Evolutionary conservation across 2,888 invertebrate species (phyloP).

Genomic region (Cephus rjabovi): DNA sequence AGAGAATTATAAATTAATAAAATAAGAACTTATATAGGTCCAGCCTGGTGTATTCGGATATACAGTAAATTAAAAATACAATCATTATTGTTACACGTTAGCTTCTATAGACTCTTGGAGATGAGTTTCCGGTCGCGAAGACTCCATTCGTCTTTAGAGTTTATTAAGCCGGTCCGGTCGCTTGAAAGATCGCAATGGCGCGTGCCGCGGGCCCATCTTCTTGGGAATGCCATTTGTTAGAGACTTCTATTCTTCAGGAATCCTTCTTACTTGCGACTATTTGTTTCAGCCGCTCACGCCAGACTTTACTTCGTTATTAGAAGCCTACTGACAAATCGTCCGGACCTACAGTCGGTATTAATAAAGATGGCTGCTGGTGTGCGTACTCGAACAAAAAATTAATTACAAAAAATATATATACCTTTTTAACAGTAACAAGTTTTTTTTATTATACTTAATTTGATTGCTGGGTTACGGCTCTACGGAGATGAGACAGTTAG

Average conservation of each 20-base stretch:
- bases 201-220: slow-evolving; percentile 51
- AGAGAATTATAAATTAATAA: no score
- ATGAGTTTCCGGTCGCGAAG: neutral
- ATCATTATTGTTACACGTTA: no score
- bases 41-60: no score
- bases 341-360: no score
- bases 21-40: no score
- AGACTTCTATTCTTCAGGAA: neutral
- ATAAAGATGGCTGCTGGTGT: neutral
- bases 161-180: slow-evolving; percentile 34
- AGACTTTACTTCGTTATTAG: slow-evolving; percentile 27
- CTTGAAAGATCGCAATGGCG: slow-evolving; percentile 56
- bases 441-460: no score
- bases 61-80: no score
- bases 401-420: no score
- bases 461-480: no score
- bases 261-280: slow-evolving; percentile 37
- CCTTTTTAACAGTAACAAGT: no score
- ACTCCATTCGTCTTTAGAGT: slow-evolving; percentile 28
- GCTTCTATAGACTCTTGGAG: no score
- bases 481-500: neutral
- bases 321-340: slow-evolving; percentile 27
- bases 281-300: slow-evolving; percentile 49
- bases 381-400: neutral
- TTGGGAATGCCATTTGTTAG: slow-evolving; percentile 30